Evolutionary conservation across 1,140 invertebrate species (phyloP).

Genomic region (Diachasmimorpha longicaudata): DNA sequence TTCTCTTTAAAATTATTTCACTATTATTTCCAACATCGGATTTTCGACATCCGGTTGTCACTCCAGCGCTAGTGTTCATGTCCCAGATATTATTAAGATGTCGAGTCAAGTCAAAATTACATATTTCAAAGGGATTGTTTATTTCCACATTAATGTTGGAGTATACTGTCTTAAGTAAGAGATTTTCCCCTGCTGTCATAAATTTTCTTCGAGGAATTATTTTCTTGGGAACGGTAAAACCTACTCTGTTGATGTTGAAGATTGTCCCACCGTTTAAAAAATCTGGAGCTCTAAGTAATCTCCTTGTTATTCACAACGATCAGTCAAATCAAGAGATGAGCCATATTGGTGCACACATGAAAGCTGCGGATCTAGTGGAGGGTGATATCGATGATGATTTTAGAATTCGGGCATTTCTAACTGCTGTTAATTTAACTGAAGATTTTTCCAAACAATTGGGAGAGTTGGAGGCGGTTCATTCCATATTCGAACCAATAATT

Average conservation of each 20-base stretch:
- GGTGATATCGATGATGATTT: constrained; percentile 67
- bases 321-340: constrained; percentile 52
- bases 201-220: constrained; percentile 79
- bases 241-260: constrained; percentile 58
- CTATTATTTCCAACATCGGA: constrained; percentile 88
- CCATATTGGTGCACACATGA: constrained; percentile 53
- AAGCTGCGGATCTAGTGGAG: constrained; percentile 62
- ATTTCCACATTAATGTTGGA: constrained; percentile 76
- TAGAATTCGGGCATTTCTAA: constrained; percentile 66
- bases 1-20: constrained; percentile 80
- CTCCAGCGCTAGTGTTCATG: constrained; percentile 83
- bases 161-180: constrained; percentile 81
- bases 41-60: constrained; percentile 84
- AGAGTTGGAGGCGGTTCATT: constrained; percentile 63
- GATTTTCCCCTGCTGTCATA: constrained; percentile 77
- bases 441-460: constrained; percentile 66
- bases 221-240: constrained; percentile 68
- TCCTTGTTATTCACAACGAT: constrained; percentile 65
- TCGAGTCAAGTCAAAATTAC: constrained; percentile 67
- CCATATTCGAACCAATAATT: constrained; percentile 61
- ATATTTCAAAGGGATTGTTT: constrained; percentile 82
- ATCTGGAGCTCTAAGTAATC: constrained; percentile 60
- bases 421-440: constrained; percentile 63
- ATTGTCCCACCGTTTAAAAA: constrained; percentile 72
- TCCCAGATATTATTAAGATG: constrained; percentile 75